Conservation (phyloP, 2,113 vertebrate species). For the Poicephalus gulielmi region DNA sequence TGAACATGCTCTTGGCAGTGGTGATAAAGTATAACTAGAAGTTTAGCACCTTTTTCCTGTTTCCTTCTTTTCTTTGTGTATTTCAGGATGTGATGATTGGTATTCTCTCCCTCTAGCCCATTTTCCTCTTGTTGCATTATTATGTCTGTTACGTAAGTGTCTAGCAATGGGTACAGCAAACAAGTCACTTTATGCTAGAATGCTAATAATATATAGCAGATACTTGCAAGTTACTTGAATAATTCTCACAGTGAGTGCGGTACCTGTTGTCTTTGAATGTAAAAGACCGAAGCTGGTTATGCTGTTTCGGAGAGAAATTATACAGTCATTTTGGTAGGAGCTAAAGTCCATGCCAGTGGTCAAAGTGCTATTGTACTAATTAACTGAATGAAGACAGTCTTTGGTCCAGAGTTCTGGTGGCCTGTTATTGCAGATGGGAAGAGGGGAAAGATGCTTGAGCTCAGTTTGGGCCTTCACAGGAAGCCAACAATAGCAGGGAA, state of each 20-base stretch:
- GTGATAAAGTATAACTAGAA: neutral
- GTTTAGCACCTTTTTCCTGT: neutral
- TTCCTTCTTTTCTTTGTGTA: neutral
- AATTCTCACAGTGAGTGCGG: neutral
- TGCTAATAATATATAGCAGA: neutral
- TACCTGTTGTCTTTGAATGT: neutral
- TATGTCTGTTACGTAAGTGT: neutral
- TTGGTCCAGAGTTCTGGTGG: neutral
- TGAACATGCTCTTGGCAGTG: neutral
- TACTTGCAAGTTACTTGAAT: neutral
- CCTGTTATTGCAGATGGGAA: neutral
- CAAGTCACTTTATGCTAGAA: neutral
- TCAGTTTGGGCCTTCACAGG: neutral
- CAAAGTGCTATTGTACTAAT: neutral
- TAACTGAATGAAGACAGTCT: neutral
- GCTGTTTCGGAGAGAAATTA: neutral
- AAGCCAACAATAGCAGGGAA: neutral
- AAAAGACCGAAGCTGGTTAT: neutral
- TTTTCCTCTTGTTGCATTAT: neutral
- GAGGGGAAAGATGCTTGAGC: neutral
- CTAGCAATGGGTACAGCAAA: neutral
- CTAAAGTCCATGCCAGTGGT: too few species aligned
- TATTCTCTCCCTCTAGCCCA: neutral
- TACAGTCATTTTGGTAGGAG: rapidly evolving
- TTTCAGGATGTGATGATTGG: neutral